Conservation (phyloP, 2,888 invertebrate species). For the Sepioteuthis lessoniana region DNA sequence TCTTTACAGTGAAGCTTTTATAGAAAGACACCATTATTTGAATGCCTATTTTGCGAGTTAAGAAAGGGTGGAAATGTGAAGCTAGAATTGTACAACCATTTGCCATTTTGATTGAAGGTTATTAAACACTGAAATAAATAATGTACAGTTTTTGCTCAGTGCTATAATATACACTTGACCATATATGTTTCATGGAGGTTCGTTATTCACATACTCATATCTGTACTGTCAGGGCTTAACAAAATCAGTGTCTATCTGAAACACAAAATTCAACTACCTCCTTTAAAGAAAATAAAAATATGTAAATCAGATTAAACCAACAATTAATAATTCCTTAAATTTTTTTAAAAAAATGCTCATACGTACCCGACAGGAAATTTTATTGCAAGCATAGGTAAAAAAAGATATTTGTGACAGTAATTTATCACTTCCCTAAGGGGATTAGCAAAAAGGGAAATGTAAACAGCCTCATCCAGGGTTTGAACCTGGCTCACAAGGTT, state of each 20-base stretch:
- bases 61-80: background rate
- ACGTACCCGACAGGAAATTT: background rate
- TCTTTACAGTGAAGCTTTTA: background rate
- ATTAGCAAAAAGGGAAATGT: too few species aligned
- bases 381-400: background rate
- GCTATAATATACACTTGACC: background rate
- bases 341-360: background rate
- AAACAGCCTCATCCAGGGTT: too few species aligned
- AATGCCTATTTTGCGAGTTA: constrained; percentile 18
- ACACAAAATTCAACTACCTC: background rate
- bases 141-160: background rate
- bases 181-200: background rate
- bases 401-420: background rate
- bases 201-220: background rate
- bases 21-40: background rate
- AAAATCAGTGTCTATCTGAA: background rate
- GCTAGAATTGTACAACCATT: background rate
- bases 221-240: background rate
- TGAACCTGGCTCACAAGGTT: too few species aligned
- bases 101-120: background rate
- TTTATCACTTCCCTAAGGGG: too few species aligned
- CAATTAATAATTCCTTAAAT: background rate
- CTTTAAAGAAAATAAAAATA: background rate
- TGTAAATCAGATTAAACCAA: background rate
- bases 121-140: background rate